Base-by-base conservation (phyloP, 2,797 vertebrate species). In the Pagetopsis macropterus region DNA sequence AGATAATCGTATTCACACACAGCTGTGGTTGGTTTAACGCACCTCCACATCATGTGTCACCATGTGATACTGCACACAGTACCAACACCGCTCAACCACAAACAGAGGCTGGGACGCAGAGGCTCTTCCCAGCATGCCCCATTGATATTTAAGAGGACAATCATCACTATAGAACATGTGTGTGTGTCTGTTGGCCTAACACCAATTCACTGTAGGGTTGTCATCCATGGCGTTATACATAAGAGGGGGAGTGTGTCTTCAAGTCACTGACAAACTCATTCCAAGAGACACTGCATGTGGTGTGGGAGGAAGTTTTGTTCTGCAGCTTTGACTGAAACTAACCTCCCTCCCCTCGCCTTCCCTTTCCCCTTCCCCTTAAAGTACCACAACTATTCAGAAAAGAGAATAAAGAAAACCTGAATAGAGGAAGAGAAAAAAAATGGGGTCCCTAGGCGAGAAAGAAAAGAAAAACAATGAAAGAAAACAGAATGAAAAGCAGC, bases 341-440 rank as follows among this genome's bases (percentile, higher is more conserved):
- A 91, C 92, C 93, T 94, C 91, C 90, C 91, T 88, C 91, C 86
- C 85, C 85, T 92, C 89, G 71, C 89, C 89, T 92, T 89, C 85
- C 86, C 86, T 88, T 92, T 93, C 27, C 90, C 90, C 89, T 92
- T 93, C 89, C 90, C 89, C 90, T 94, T 93, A 94, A 94, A 95
- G 92, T 92, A 94, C 89, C 92, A 92, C 90, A 95, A 94, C 93
- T 94, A 94, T 94, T 94, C 92, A 95, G 89, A 93, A 92, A 92
- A 90, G 89, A 94, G 93, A 94, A 94, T 93, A 94, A 94, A 94
- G 93, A 93, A 92, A 94, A 93, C 91, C 92, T 94, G 93, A 94
- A 95, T 93, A 95, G 93, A 94, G 89, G 88, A 93, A 93, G 90
- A 93, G 91, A 15, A 83, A 84, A 88, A 93, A 94, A 92, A 90